Conservation (phyloP, 2,113 vertebrate genomes). For the Tautogolabrus adspersus region DNA sequence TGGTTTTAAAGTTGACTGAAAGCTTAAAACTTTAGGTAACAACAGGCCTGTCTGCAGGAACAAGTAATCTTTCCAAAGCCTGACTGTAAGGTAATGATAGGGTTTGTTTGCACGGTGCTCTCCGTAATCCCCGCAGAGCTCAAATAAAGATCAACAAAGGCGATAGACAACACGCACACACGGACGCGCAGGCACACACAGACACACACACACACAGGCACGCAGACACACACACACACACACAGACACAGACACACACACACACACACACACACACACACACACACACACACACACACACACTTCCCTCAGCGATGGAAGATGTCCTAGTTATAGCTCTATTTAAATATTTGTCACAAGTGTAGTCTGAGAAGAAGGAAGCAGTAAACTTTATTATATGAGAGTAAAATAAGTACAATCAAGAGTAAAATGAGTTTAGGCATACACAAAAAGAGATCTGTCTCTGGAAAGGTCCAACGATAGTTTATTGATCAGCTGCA, state of each 20-base stretch:
- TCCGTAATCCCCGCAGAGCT: conserved; percentile 41
- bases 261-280: conserved; percentile 29
- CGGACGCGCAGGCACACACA: conserved; percentile 27
- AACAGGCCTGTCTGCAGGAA: conserved; percentile 19
- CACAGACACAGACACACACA: background rate
- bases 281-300: conserved; percentile 29
- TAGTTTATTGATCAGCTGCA: too few species aligned
- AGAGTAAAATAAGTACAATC: too few species aligned
- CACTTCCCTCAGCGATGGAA: background rate
- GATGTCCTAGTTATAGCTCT: background rate
- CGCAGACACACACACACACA: conserved; percentile 40
- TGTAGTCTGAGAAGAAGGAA: background rate
- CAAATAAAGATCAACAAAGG: conserved; percentile 57
- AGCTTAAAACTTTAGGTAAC: conserved; percentile 18
- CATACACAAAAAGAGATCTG: too few species aligned
- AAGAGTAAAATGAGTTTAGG: background rate
- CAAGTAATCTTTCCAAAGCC: conserved; percentile 52
- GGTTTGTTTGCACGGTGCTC: conserved; percentile 57
- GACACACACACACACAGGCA: conserved; percentile 16
- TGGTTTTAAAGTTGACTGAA: conserved; percentile 20
- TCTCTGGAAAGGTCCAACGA: too few species aligned
- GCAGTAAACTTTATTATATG: background rate
- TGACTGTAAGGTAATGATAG: conserved; percentile 57
- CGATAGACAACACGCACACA: conserved; percentile 45
- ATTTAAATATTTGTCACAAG: background rate